Conservation (phyloP, 2,797 vertebrate species). For the Erpetoichthys calabaricus region DNA sequence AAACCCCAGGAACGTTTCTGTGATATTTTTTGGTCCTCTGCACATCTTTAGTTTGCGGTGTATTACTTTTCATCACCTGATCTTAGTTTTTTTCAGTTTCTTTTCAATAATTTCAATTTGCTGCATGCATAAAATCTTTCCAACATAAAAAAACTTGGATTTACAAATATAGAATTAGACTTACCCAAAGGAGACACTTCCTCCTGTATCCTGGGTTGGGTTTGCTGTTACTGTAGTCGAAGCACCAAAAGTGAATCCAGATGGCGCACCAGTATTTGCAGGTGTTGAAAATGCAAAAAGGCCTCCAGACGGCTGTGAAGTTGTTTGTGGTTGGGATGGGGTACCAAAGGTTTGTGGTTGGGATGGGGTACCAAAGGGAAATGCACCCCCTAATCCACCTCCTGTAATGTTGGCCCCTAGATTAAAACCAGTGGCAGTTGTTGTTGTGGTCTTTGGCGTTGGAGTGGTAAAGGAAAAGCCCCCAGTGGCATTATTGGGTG, state of each 20-base stretch:
- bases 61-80: too few species aligned
- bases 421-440: slow-evolving; percentile 35
- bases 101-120: too few species aligned
- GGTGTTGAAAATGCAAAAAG: slow-evolving; percentile 43
- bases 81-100: too few species aligned
- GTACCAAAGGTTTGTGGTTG: slow-evolving; percentile 36
- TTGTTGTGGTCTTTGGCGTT: slow-evolving; percentile 35
- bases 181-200: slow-evolving; percentile 48
- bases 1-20: too few species aligned
- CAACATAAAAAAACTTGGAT: not conserved
- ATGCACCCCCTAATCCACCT: slow-evolving; percentile 23
- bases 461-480: slow-evolving; percentile 59
- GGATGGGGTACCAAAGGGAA: slow-evolving; percentile 30
- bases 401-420: slow-evolving; percentile 25
- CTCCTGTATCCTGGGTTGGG: slow-evolving; percentile 11
- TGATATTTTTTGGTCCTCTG: too few species aligned
- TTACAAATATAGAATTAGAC: slow-evolving; percentile 7
- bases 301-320: slow-evolving; percentile 28
- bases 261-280: slow-evolving; percentile 20
- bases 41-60: too few species aligned
- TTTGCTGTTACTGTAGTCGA: slow-evolving; percentile 14
- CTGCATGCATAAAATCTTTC: too few species aligned
- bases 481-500: slow-evolving; percentile 29
- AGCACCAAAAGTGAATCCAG: slow-evolving; percentile 46
- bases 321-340: slow-evolving; percentile 22